A percentile compares a stretch with the other conserved stretches of the same genome.
Conservation (phyloP, 2,797 vertebrate genomes). For the Falco berigora region DNA sequence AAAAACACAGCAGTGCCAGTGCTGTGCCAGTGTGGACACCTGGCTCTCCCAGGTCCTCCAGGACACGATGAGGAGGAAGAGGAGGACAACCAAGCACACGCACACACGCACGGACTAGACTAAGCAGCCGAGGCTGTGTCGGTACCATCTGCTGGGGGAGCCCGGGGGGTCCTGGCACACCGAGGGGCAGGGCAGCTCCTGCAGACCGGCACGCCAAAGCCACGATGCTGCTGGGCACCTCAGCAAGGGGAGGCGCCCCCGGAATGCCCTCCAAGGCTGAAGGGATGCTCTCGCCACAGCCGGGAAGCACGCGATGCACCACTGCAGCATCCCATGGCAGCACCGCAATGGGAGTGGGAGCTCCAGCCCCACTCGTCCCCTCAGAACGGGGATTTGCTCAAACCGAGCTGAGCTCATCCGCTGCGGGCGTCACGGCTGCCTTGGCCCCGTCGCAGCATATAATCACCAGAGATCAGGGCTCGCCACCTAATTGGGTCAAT, state of each 20-base stretch:
- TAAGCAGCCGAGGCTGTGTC: rapidly evolving
- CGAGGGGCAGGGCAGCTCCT: not conserved
- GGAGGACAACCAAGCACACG: not conserved
- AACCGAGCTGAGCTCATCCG: not conserved
- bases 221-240: not conserved
- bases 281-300: not conserved
- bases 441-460: not conserved
- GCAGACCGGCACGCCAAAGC: rapidly evolving
- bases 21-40: not conserved
- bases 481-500: not conserved
- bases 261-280: rapidly evolving
- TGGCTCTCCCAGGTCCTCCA: rapidly evolving
- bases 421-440: not conserved
- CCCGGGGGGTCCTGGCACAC: not conserved
- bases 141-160: not conserved
- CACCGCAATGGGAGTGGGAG: rapidly evolving
- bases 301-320: rapidly evolving
- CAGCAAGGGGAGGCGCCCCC: not conserved
- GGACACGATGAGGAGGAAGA: not conserved
- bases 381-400: not conserved
- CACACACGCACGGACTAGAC: not conserved
- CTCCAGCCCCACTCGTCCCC: rapidly evolving
- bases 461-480: not conserved
- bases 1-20: not conserved
- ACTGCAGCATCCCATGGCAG: rapidly evolving